Conservation (phyloP, 2,113 vertebrate genomes). For the Myxocyprinus asiaticus region DNA sequence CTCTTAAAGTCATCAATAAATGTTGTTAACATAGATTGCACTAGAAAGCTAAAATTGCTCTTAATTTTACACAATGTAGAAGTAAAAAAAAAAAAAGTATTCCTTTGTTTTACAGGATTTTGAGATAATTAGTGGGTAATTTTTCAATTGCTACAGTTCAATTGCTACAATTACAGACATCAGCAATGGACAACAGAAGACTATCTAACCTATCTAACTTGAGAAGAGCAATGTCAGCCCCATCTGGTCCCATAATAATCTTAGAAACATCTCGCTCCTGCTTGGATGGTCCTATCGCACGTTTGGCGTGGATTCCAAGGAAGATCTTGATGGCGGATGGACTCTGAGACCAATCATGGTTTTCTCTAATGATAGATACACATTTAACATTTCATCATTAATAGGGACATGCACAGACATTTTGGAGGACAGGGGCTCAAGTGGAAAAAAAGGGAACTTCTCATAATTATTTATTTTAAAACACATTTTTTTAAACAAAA, state of each 20-base stretch:
- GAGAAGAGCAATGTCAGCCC: constrained; percentile 87
- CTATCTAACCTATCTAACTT: constrained; percentile 81
- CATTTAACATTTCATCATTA: not conserved
- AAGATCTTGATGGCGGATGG: constrained; percentile 75
- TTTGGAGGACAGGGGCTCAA: no score
- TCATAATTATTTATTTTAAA: no score
- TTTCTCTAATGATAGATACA: constrained; percentile 54
- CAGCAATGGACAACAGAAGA: not conserved
- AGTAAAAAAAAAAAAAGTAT: not conserved
- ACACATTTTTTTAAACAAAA: no score
- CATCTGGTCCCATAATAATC: constrained; percentile 71
- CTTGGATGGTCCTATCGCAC: constrained; percentile 59
- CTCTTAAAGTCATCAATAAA: not conserved
- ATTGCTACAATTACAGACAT: not conserved
- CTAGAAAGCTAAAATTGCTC: no score
- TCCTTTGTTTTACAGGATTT: no score
- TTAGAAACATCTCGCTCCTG: constrained; percentile 73
- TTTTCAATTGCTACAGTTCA: no score
- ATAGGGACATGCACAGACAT: no score
- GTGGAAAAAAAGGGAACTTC: no score
- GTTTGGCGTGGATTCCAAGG: constrained; percentile 80
- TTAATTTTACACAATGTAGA: no score
- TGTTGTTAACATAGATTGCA: no score
- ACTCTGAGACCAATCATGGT: constrained; percentile 57
- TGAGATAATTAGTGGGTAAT: no score